Conservation (phyloP, 2,888 invertebrate species). For the Nephrotoma flavescens region DNA sequence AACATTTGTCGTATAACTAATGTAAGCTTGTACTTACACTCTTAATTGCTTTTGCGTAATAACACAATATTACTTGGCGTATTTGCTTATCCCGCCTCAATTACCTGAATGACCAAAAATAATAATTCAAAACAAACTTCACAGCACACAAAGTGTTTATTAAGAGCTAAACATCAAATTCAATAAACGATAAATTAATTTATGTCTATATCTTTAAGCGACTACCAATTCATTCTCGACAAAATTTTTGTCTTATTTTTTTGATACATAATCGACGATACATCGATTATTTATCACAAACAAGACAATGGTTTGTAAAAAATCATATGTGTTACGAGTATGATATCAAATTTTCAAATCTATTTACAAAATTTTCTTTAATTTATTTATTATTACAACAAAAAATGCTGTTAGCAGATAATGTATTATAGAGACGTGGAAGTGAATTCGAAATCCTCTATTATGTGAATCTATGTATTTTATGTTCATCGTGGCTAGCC, state of each 20-base stretch:
- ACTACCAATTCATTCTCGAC: too few relatives aligned
- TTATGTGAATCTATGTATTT: too few relatives aligned
- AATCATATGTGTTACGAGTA: too few relatives aligned
- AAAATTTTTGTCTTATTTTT: neutral
- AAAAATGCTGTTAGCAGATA: neutral
- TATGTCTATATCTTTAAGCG: too few relatives aligned
- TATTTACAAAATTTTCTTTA: neutral
- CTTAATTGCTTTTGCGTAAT: neutral
- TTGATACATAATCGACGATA: neutral
- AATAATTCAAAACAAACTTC: neutral
- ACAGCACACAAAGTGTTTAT: neutral
- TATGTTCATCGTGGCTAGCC: too few relatives aligned
- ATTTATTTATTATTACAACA: neutral
- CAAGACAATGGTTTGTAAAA: too few relatives aligned
- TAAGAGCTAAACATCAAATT: neutral
- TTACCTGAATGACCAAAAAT: neutral
- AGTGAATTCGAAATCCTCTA: neutral
- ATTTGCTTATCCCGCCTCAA: neutral
- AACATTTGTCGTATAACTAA: neutral
- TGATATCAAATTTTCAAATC: too few relatives aligned
- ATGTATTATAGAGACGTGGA: neutral
- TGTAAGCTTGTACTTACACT: neutral
- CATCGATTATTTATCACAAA: neutral
- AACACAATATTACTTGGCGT: neutral
- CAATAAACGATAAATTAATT: neutral